Evolutionary conservation across 2,888 invertebrate species (phyloP).

Genomic region (Apamea anceps): DNA sequence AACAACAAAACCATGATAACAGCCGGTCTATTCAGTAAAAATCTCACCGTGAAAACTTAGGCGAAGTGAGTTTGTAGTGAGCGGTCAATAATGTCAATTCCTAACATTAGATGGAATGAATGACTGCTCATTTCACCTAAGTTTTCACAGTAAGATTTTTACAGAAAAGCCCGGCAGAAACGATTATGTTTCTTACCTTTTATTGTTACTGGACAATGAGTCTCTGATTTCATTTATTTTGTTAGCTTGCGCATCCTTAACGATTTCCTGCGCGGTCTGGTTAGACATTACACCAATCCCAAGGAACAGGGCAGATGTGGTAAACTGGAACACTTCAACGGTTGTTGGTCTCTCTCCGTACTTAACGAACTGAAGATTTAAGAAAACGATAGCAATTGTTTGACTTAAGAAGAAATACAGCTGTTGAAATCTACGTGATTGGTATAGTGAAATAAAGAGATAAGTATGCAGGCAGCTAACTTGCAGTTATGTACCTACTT

Average conservation of each 20-base stretch:
- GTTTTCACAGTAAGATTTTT: not conserved
- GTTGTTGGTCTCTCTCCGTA: constrained; percentile 52
- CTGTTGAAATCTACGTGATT: not conserved
- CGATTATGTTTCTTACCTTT: constrained; percentile 58
- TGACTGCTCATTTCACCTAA: not conserved
- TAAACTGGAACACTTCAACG: constrained; percentile 69
- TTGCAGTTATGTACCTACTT: not conserved
- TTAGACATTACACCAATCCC: constrained; percentile 74
- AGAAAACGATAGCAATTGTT: not conserved
- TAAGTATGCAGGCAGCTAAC: not conserved
- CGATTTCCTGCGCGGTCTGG: constrained; percentile 71
- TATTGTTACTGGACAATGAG: constrained; percentile 67
- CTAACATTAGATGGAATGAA: not conserved
- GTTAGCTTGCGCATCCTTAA: constrained; percentile 70
- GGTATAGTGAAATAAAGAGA: not conserved
- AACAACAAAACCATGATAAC: not conserved
- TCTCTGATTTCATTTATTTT: constrained; percentile 70
- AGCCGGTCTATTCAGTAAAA: not conserved
- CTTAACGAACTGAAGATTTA: constrained; percentile 42
- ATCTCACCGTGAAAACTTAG: not conserved
- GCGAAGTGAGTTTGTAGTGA: not conserved
- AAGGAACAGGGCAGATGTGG: constrained; percentile 70
- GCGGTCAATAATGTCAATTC: not conserved
- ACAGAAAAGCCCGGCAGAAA: no score
- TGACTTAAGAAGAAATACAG: not conserved